Conservation (phyloP, 2,113 vertebrate species). For the Nyctereutes procyonoides region DNA sequence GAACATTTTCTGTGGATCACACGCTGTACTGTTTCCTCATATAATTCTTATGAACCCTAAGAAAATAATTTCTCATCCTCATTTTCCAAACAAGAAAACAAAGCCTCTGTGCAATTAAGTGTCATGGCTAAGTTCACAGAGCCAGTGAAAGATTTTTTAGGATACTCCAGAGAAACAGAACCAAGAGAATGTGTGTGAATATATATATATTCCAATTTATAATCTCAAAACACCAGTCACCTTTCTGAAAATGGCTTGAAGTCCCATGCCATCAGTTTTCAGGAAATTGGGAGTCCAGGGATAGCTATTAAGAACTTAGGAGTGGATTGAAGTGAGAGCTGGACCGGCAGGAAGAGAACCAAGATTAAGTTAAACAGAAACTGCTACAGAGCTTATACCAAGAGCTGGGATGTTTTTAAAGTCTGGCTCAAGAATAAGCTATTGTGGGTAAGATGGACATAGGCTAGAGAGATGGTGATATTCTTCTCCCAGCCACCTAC, state of each 20-base stretch:
- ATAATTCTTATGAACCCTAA: background rate
- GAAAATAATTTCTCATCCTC: background rate
- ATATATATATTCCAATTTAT: background rate
- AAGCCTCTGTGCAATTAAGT: background rate
- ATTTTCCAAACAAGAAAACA: background rate
- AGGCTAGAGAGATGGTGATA: background rate
- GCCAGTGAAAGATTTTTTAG: background rate
- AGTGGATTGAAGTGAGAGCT: background rate
- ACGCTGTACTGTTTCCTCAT: background rate
- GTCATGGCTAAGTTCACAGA: background rate
- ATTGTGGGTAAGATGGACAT: background rate
- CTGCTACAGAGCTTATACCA: background rate
- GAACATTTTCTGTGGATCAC: background rate
- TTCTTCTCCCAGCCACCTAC: background rate
- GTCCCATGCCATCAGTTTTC: background rate
- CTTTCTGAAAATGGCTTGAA: background rate
- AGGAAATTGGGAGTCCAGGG: background rate
- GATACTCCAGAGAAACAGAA: background rate
- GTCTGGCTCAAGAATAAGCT: background rate
- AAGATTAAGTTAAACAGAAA: background rate
- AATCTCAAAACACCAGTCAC: background rate
- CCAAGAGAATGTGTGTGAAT: background rate
- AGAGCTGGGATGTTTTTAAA: background rate
- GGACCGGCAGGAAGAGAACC: background rate
- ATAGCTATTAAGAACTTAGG: background rate